Evolutionary conservation across 2,797 vertebrate species (phyloP).

Genomic region (Austrolebias charrua): DNA sequence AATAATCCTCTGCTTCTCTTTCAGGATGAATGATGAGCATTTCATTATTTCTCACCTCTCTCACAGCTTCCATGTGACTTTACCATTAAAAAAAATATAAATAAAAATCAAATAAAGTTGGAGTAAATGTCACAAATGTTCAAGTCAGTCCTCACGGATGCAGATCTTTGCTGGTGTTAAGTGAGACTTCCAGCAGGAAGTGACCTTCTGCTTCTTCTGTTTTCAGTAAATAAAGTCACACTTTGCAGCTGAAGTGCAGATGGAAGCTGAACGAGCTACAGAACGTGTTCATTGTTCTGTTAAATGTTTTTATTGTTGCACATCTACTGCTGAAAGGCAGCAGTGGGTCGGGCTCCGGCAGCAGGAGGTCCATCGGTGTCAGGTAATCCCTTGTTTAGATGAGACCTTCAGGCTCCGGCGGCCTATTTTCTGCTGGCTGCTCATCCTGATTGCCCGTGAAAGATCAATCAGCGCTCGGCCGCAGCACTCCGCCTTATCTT

Average conservation of each 20-base stretch:
- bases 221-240: constrained; percentile 17
- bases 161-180: too few species aligned
- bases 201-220: constrained; percentile 19
- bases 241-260: constrained; percentile 2
- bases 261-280: constrained; percentile 3
- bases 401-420: constrained; percentile 14
- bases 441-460: constrained; percentile 66
- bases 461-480: constrained; percentile 58
- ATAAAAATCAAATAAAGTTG: too few species aligned
- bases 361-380: constrained; percentile 22
- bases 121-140: not conserved
- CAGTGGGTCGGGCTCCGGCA: constrained; percentile 4
- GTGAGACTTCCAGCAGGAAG: constrained; percentile 1
- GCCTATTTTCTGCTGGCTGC: constrained; percentile 66
- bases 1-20: too few species aligned
- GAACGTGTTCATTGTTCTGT: not conserved
- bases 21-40: too few species aligned
- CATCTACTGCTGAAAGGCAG: not conserved
- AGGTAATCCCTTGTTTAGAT: constrained; percentile 45
- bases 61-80: too few species aligned
- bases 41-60: too few species aligned
- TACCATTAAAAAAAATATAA: too few species aligned
- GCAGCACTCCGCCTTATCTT: constrained; percentile 33
- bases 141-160: not conserved
- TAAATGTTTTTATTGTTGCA: not conserved